Evolutionary conservation across 2,113 vertebrate genomes (phyloP).

Genomic region (Leuciscus idus): DNA sequence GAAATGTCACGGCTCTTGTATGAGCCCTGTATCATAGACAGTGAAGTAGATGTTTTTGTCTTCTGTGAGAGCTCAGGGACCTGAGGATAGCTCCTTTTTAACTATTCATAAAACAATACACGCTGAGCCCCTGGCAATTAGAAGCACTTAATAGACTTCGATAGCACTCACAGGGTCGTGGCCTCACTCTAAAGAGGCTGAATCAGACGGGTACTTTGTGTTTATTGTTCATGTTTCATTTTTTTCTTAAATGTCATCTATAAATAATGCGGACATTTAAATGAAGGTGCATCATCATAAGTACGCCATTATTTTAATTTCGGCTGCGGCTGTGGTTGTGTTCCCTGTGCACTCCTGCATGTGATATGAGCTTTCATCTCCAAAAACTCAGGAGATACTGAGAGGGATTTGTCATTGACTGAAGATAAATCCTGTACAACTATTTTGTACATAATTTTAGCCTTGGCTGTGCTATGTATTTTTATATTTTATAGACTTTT

Average conservation of each 20-base stretch:
- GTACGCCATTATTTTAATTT: conserved; percentile 41
- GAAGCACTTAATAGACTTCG: conserved; percentile 59
- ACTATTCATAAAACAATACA: conserved; percentile 59
- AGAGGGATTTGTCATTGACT: not conserved
- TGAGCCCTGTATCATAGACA: conserved; percentile 38
- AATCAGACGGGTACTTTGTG: conserved; percentile 16
- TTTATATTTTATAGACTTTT: not conserved
- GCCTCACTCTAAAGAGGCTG: conserved; percentile 34
- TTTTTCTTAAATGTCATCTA: conserved; percentile 46
- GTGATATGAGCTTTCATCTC: conserved; percentile 10
- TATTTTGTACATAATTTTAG: not conserved
- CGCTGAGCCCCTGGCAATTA: conserved; percentile 49
- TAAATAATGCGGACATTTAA: conserved; percentile 39
- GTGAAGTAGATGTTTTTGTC: conserved; percentile 26
- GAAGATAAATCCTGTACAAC: not conserved
- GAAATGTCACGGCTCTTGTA: conserved; percentile 47
- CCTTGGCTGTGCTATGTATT: not conserved
- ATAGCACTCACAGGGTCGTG: conserved; percentile 48
- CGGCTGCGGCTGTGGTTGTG: conserved; percentile 18
- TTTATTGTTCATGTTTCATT: conserved; percentile 36
- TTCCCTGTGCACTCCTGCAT: not conserved
- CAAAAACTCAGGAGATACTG: not conserved
- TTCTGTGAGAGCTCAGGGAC: not conserved
- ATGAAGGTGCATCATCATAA: conserved; percentile 21
- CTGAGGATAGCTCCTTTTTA: conserved; percentile 42